These are phyloP conservation scores for Colostygia pectinataria DNA, from an alignment of 2,888 invertebrate genomes.

Conservation along the genomic window DNA sequence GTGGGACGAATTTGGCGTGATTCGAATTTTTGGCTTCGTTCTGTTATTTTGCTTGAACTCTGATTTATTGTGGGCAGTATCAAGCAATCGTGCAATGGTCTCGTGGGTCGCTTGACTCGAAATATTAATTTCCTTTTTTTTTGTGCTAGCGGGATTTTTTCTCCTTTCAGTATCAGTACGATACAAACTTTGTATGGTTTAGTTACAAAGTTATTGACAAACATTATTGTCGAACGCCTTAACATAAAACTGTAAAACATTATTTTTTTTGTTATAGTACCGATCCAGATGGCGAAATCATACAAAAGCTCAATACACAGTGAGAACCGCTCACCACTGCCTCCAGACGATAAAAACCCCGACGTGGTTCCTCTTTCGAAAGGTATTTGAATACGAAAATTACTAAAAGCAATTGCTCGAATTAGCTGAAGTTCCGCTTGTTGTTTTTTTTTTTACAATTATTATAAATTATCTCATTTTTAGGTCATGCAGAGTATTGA, in stretches of 20 bases:
- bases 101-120: too few species aligned
- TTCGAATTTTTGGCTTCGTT: constrained; percentile 9
- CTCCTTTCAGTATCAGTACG: too few species aligned
- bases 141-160: too few species aligned
- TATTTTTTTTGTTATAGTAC: constrained; percentile 51
- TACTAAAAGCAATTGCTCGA: too few species aligned
- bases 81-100: neutral
- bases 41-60: constrained; percentile 8
- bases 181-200: too few species aligned
- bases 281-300: constrained; percentile 68
- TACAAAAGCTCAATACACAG: constrained; percentile 81
- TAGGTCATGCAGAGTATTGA: too few species aligned
- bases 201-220: too few species aligned
- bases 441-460: neutral
- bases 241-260: neutral
- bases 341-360: constrained; percentile 94
- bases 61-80: neutral
- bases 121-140: too few species aligned
- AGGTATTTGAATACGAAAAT: constrained; percentile 77
- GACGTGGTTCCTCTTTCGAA: constrained; percentile 94
- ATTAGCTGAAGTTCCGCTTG: neutral
- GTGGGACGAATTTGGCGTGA: constrained; percentile 3
- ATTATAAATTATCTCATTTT: too few species aligned
- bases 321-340: constrained; percentile 82
- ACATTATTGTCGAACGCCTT: too few species aligned